Conservation (phyloP, 2,888 invertebrate species). For the Zelleria hepariella region DNA sequence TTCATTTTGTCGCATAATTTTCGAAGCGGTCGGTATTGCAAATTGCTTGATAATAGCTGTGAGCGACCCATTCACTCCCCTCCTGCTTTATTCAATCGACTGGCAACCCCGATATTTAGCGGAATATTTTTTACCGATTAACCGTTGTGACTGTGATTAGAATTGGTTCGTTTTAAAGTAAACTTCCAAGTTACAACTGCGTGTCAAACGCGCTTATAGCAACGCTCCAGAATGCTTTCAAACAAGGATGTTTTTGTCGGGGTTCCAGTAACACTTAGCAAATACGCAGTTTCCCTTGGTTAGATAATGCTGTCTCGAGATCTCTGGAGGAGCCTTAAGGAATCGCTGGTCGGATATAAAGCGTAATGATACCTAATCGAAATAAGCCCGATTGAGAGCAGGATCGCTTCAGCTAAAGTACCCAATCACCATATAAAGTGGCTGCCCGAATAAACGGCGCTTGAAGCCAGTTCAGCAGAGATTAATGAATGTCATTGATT, state of each 20-base stretch:
- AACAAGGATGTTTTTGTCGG: neutral
- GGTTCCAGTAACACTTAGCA: neutral
- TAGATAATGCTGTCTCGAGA: neutral
- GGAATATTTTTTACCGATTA: neutral
- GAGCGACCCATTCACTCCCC: neutral
- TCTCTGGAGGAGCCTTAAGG: neutral
- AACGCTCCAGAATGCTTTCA: neutral
- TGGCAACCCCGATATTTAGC: neutral
- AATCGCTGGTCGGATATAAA: slow-evolving; percentile 2
- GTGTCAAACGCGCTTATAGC: too few species aligned
- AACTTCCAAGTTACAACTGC: too few species aligned
- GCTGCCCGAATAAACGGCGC: slow-evolving; percentile 37
- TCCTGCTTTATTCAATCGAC: neutral
- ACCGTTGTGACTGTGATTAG: neutral
- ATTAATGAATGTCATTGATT: slow-evolving; percentile 47
- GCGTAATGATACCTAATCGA: slow-evolving; percentile 7
- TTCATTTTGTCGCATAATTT: neutral
- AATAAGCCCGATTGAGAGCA: slow-evolving; percentile 13
- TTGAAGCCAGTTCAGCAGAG: slow-evolving; percentile 38
- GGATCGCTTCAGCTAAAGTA: slow-evolving; percentile 42
- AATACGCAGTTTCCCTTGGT: neutral
- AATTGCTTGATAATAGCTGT: slow-evolving; percentile 1
- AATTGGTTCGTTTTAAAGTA: neutral
- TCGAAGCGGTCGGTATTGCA: neutral
- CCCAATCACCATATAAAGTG: slow-evolving; percentile 59